phyloP scores from a whole-genome alignment of 2,888 invertebrate species.

The Tolmerus cingulatus region DNA sequence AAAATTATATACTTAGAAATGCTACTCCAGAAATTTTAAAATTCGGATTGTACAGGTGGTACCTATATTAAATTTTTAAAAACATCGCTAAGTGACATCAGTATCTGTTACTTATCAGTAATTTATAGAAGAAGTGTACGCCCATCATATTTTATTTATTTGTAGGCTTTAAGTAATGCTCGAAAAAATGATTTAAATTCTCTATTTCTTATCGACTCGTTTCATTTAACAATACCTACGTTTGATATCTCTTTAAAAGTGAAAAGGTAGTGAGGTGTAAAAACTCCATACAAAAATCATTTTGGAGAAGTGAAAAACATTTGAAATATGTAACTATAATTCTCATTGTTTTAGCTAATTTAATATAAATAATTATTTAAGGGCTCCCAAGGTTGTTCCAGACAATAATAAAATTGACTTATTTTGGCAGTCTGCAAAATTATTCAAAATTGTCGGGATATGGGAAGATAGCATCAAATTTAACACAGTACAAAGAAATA shows the following conservation, averaged over 20 bases:
- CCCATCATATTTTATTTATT: too few species aligned
- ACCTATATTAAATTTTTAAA: background rate
- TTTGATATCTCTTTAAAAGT: too few species aligned
- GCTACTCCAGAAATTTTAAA: background rate
- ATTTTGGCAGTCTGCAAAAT: background rate
- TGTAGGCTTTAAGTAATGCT: too few species aligned
- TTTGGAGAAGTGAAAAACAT: background rate
- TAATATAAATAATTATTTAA: background rate
- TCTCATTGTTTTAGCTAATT: background rate
- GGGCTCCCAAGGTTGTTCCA: background rate
- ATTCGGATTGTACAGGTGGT: background rate
- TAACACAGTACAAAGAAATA: background rate
- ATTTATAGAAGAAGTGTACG: background rate
- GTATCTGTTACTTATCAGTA: background rate
- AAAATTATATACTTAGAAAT: too few species aligned
- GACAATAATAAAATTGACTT: background rate
- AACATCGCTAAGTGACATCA: background rate
- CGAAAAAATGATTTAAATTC: too few species aligned
- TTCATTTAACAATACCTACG: too few species aligned
- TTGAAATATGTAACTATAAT: background rate
- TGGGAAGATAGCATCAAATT: background rate
- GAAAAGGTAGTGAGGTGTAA: too few species aligned
- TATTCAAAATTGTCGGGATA: background rate
- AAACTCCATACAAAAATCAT: too few species aligned
- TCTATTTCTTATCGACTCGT: too few species aligned